Percentiles rank a stretch among this genome's conserved stretches.
phyloP scores from a whole-genome alignment of 2,113 vertebrate genomes.

The Podarcis raffonei region DNA sequence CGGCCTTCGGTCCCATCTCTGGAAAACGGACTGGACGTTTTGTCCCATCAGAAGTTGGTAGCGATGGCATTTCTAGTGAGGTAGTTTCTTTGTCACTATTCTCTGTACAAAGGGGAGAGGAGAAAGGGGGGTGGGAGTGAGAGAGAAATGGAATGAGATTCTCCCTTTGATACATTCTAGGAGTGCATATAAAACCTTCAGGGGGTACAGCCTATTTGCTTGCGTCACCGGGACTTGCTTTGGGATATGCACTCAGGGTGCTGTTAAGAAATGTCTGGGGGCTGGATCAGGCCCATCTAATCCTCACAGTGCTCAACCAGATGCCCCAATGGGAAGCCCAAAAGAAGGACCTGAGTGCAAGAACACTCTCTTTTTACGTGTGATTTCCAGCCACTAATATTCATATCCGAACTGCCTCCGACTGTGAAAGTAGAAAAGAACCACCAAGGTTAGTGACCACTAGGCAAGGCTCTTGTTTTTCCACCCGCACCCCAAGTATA shows the following conservation, averaged over 20 bases:
- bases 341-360: too few species aligned
- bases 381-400: too few species aligned
- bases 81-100: constrained; percentile 96
- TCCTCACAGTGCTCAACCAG: too few species aligned
- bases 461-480: background rate
- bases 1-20: constrained; percentile 74
- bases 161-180: too few species aligned
- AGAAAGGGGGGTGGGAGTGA: constrained; percentile 39
- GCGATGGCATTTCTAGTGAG: constrained; percentile 90
- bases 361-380: too few species aligned
- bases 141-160: background rate
- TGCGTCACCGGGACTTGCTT: background rate
- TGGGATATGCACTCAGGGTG: background rate
- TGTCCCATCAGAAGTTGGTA: constrained; percentile 82
- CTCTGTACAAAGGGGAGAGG: constrained; percentile 64
- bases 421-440: too few species aligned
- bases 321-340: too few species aligned
- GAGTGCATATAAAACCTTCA: too few species aligned
- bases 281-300: too few species aligned
- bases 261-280: too few species aligned
- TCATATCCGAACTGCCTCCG: too few species aligned
- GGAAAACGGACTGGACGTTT: constrained; percentile 77
- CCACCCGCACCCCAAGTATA: background rate
- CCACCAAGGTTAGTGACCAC: too few species aligned
- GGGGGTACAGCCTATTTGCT: background rate